These are phyloP conservation scores for Manis javanica DNA, from an alignment of 2,797 vertebrate genomes.

Conservation along the genomic window DNA sequence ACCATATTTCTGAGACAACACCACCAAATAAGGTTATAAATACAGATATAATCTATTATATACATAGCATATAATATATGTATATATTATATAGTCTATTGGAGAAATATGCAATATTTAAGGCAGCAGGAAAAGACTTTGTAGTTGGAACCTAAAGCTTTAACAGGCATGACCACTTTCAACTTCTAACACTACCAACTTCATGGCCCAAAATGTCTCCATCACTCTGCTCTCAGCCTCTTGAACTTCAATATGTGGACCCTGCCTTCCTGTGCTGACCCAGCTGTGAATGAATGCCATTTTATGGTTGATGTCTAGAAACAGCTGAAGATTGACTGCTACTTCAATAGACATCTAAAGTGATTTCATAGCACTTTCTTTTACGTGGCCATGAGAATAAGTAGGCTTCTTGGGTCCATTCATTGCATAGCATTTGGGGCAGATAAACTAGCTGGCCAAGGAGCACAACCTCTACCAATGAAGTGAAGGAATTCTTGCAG, in stretches of 20 bases:
- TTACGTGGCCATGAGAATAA: rapidly evolving
- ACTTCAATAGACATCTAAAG: background rate
- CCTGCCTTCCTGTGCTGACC: background rate
- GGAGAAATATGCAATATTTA: background rate
- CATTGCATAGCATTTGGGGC: background rate
- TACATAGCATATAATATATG: background rate
- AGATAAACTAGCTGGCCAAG: background rate
- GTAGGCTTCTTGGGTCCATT: too few species aligned
- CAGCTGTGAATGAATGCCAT: too few species aligned
- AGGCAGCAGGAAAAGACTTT: background rate
- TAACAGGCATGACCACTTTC: background rate
- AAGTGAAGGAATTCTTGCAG: background rate
- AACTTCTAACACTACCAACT: too few species aligned
- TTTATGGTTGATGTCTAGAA: background rate
- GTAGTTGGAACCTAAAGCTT: background rate
- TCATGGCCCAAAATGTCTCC: background rate
- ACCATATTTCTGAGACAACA: background rate
- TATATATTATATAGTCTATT: background rate
- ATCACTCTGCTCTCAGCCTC: background rate
- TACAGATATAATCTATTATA: background rate
- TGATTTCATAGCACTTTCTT: background rate
- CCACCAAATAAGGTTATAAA: background rate
- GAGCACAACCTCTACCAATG: too few species aligned
- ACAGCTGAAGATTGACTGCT: background rate
- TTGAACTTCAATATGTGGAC: too few species aligned